A percentile compares a stretch with the other conserved stretches of the same genome.
Conservation (phyloP, 2,797 vertebrate species). For the Siniperca obscura region DNA sequence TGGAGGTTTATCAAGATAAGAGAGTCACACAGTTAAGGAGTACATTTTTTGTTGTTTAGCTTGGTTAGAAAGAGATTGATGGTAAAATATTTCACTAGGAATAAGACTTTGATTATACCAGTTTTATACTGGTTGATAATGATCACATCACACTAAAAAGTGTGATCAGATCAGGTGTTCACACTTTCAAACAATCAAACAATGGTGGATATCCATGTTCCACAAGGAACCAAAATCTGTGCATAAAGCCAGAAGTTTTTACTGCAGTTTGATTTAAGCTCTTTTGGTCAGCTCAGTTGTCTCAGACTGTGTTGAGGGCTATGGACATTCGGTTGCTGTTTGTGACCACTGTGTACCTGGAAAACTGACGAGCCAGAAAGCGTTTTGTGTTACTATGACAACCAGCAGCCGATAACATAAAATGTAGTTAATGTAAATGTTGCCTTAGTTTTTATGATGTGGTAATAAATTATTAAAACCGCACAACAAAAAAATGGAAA, state of each 20-base stretch:
- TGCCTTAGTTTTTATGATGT: not conserved
- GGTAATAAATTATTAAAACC: not conserved
- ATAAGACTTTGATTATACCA: conserved; percentile 38
- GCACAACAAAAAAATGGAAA: not conserved
- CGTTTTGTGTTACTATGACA: not conserved
- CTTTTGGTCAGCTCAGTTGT: not conserved
- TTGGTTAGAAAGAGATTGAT: conserved; percentile 6
- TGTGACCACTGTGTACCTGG: no score
- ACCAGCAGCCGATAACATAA: not conserved
- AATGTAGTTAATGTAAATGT: not conserved
- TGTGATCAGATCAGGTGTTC: conserved; percentile 49
- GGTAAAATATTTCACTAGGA: not conserved
- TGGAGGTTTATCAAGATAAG: conserved; percentile 38
- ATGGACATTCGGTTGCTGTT: no score
- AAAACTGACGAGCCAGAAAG: not conserved
- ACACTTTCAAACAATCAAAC: not conserved
- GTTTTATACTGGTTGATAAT: conserved; percentile 1
- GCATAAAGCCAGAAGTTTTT: not conserved
- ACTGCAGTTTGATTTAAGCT: not conserved
- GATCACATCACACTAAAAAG: not conserved
- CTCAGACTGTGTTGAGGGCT: no score
- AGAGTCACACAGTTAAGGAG: conserved; percentile 15
- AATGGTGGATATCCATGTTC: not conserved
- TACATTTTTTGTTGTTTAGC: conserved; percentile 38
- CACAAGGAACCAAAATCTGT: not conserved